Percentiles rank a stretch among this genome's conserved stretches.
Evolutionary conservation across 2,888 invertebrate species (phyloP).

Genomic region (Papilio elwesi): DNA sequence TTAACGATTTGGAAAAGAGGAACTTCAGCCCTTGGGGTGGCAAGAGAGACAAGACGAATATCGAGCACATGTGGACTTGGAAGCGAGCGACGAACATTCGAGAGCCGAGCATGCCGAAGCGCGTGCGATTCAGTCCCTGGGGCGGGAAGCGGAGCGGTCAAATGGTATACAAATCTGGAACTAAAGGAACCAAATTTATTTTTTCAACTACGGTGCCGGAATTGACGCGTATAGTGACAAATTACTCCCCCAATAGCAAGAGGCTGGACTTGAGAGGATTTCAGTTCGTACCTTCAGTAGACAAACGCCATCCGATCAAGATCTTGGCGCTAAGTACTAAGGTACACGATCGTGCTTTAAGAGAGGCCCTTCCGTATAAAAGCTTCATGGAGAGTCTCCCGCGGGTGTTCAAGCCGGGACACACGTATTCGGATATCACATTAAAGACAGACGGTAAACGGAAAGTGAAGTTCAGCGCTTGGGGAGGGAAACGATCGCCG

Average conservation of each 20-base stretch:
- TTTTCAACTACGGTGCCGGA: constrained; percentile 71
- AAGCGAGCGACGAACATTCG: constrained; percentile 63
- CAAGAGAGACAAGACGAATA: constrained; percentile 57
- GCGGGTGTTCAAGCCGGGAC: constrained; percentile 69
- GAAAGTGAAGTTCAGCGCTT: constrained; percentile 78
- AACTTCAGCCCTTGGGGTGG: constrained; percentile 81
- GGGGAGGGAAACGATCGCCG: constrained; percentile 78
- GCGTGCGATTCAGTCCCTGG: constrained; percentile 79
- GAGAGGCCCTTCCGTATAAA: constrained; percentile 70
- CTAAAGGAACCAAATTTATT: constrained; percentile 66
- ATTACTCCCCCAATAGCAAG: constrained; percentile 60
- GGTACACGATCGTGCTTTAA: constrained; percentile 55
- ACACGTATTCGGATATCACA: constrained; percentile 69
- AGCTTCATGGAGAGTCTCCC: constrained; percentile 63
- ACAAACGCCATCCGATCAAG: constrained; percentile 70
- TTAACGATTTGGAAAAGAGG: constrained; percentile 59
- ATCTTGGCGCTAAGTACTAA: constrained; percentile 65
- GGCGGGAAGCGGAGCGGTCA: constrained; percentile 77
- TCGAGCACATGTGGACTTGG: constrained; percentile 74
- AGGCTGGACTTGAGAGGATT: constrained; percentile 62
- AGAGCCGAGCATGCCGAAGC: constrained; percentile 78
- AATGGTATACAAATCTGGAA: constrained; percentile 69
- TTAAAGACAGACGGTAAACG: constrained; percentile 77
- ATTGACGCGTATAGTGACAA: constrained; percentile 67
- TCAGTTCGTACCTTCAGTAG: constrained; percentile 62